phyloP scores from a whole-genome alignment of 2,888 invertebrate genomes.

The Pherbina coryleti region DNA sequence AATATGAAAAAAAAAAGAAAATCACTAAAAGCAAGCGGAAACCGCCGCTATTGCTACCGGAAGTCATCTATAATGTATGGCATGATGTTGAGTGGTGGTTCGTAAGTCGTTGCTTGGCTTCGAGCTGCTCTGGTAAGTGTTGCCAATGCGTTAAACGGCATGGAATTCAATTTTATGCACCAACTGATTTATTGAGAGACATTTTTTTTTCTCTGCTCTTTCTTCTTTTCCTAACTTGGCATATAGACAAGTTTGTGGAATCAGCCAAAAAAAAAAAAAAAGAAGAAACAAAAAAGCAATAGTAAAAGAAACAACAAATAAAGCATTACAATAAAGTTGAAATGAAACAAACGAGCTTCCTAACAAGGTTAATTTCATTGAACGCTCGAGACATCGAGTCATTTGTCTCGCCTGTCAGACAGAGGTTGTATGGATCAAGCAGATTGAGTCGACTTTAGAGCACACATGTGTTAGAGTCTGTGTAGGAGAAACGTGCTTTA shows the following conservation, averaged over 20 bases:
- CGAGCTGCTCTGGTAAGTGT: neutral
- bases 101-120: no score
- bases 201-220: slow-evolving; percentile 26
- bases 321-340: slow-evolving; percentile 52
- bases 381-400: slow-evolving; percentile 55
- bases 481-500: neutral
- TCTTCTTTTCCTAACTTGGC: neutral
- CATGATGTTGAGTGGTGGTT: neutral
- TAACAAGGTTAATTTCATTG: slow-evolving; percentile 69
- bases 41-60: neutral
- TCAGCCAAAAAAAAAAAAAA: slow-evolving; percentile 4
- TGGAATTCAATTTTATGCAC: slow-evolving; percentile 65
- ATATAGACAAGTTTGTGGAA: neutral
- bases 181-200: slow-evolving; percentile 62
- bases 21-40: neutral
- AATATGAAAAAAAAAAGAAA: neutral
- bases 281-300: slow-evolving; percentile 29
- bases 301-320: slow-evolving; percentile 41
- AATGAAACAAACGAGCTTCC: slow-evolving; percentile 57
- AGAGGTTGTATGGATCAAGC: neutral
- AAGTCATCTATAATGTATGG: neutral
- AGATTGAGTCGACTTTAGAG: neutral
- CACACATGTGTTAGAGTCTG: neutral
- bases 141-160: slow-evolving; percentile 23
- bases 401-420: slow-evolving; percentile 65